Evolutionary conservation across 2,888 invertebrate genomes (phyloP).

Genomic region (Sipha maydis): DNA sequence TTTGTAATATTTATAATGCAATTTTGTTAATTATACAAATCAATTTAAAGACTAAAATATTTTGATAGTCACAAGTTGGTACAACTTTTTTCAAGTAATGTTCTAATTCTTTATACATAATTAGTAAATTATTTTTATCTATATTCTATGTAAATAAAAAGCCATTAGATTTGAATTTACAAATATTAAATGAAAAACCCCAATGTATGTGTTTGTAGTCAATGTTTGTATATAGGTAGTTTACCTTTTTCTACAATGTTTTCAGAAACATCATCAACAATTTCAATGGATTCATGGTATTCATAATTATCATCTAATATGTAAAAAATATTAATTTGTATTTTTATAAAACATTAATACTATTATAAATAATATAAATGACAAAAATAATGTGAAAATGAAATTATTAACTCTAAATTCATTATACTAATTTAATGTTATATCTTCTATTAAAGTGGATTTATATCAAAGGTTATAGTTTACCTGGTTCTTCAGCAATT

Average conservation of each 20-base stretch:
- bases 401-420: constrained; percentile 32
- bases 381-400: constrained; percentile 12
- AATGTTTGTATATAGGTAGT: too few species aligned
- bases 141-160: background rate
- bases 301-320: too few species aligned
- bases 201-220: background rate
- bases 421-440: background rate
- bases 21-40: too few species aligned
- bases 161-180: background rate
- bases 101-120: background rate
- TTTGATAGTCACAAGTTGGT: background rate
- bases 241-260: too few species aligned
- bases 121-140: background rate
- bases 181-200: background rate
- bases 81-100: background rate
- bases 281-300: too few species aligned
- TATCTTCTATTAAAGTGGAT: constrained; percentile 21
- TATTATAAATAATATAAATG: background rate
- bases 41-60: background rate
- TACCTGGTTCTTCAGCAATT: constrained; percentile 5
- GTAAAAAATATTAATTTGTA: too few species aligned
- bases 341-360: background rate
- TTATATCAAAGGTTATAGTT: background rate
- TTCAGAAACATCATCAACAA: too few species aligned
- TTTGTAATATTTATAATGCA: too few species aligned